Percentiles rank a stretch among this genome's conserved stretches.
phyloP scores from a whole-genome alignment of 2,797 vertebrate genomes.

The Brachyalestes nurse region DNA sequence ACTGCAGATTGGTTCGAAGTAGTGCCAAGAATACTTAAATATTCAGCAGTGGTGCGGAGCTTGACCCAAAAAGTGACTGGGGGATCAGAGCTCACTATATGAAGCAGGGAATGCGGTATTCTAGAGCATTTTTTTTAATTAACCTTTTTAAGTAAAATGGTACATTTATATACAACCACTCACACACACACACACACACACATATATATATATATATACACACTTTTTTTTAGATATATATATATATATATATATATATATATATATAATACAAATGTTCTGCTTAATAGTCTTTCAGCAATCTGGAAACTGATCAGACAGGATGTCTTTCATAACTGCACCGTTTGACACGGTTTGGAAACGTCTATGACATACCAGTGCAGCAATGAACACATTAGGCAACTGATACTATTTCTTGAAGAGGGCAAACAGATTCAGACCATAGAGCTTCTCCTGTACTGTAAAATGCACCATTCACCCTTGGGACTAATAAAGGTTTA shows the following conservation, averaged over 20 bases:
- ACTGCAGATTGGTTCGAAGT: constrained; percentile 16
- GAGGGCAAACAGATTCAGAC: background rate
- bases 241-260: too few species aligned
- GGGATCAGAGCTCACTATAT: background rate
- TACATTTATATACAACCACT: too few species aligned
- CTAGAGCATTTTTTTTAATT: background rate
- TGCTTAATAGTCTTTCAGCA: background rate
- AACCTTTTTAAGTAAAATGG: background rate
- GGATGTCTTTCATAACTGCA: background rate
- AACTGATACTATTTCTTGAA: background rate
- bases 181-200: too few species aligned
- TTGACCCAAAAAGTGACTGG: background rate
- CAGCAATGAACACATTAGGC: background rate
- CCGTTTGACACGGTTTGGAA: background rate
- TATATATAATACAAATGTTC: too few species aligned
- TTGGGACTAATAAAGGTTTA: too few species aligned
- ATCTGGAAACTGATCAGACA: background rate
- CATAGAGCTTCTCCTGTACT: too few species aligned
- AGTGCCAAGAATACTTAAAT: constrained; percentile 20
- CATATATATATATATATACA: too few species aligned
- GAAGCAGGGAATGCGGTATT: background rate
- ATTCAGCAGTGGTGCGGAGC: constrained; percentile 10
- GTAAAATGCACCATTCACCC: too few species aligned
- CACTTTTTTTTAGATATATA: too few species aligned
- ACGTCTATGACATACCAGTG: background rate